A percentile compares a stretch with the other conserved stretches of the same genome.
These are phyloP conservation scores for Allolobophora icterica DNA, from an alignment of 2,888 invertebrate species.

Conservation along the genomic window DNA sequence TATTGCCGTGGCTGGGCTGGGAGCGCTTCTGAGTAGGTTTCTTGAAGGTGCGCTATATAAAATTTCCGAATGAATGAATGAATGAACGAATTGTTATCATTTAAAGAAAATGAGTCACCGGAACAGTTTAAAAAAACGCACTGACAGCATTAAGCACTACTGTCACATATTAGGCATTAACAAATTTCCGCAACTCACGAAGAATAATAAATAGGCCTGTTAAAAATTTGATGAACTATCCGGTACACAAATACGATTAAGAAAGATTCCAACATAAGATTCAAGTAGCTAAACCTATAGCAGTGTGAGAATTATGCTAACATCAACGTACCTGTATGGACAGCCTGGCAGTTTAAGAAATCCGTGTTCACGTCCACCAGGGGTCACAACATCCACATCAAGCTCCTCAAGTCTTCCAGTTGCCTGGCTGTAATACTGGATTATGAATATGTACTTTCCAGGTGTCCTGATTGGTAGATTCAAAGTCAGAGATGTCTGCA, in stretches of 20 bases:
- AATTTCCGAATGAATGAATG: too few species aligned
- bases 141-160: too few species aligned
- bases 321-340: constrained; percentile 71
- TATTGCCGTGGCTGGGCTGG: too few species aligned
- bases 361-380: constrained; percentile 68
- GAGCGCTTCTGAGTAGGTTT: too few species aligned
- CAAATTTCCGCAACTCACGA: neutral
- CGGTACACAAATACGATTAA: neutral
- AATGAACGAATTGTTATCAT: too few species aligned
- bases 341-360: constrained; percentile 80
- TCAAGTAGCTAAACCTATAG: neutral
- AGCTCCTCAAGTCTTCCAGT: constrained; percentile 65
- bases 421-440: constrained; percentile 83
- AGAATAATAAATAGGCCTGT: too few species aligned
- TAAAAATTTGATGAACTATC: neutral
- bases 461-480: constrained; percentile 79
- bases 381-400: constrained; percentile 70
- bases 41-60: too few species aligned
- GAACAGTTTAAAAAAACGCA: too few species aligned
- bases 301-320: neutral
- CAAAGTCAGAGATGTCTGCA: constrained; percentile 51
- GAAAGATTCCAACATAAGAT: neutral
- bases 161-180: neutral
- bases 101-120: too few species aligned
- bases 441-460: constrained; percentile 80